Evolutionary conservation across 2,888 invertebrate species (phyloP), one percentile per base, ranked within the genome.

Genomic region (Caenorhabditis sp.): DNA sequence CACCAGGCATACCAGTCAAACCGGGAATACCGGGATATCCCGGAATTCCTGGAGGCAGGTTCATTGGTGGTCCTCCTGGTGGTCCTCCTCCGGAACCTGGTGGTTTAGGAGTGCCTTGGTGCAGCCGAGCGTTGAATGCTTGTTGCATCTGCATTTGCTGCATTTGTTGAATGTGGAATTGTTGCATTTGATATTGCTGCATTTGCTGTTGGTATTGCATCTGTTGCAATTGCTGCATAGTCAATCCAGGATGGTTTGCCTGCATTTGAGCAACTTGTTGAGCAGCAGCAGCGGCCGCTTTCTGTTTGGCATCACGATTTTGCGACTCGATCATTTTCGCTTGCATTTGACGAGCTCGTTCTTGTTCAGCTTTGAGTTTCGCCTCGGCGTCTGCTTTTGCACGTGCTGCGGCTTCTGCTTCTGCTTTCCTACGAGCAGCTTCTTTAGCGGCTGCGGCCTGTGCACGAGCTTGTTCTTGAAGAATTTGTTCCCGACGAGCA

Each of bases 111-210:
- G 56, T 56, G 44, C 61, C 51, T 44, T 60, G 69, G n/a, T 69
- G 60, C 50, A 60, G 35, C 9, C 62, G 72, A 11, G 62, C 64
- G 11, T 51, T 18, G 4, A 50, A 35, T 15, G 65, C 53, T n/a
- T 70, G 58, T 22, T 69, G 69, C 35, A 69, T 22, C n/a, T 67
- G 76, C 68, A 69, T 47, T 9, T 60, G 58, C 15, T 55, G 62
- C 37, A 68, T 18, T 13, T 68, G 68, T 18, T 47, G 56, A 26
- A 69, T 1, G n/a, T 71, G 61, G 3, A 58, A 2, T 18, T 53
- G 67, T 26, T 61, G 56, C 6, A 67, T 35, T 13, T 40, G 40
- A 40, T 40, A 40, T 13, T 61, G 58, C 47, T 76, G 68, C 2
- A 22, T 28, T 37, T 67, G 32, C 32, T 32, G 77, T 24, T 58